Evolutionary conservation across 2,797 vertebrate genomes (phyloP), one percentile per base, ranked within the genome.

Genomic region (Syngnathus rostellatus): DNA sequence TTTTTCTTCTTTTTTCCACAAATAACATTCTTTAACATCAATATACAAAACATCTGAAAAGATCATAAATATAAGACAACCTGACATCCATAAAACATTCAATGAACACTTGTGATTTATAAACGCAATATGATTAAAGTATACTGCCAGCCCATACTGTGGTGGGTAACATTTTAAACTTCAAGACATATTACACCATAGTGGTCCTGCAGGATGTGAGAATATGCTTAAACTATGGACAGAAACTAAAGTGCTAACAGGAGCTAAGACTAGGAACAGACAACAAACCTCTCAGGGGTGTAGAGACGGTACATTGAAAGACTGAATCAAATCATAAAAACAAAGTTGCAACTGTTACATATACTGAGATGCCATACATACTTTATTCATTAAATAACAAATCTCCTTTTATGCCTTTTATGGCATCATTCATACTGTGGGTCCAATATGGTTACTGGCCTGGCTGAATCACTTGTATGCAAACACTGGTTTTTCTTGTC

Each of bases 41-140:
- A 83, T 82, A 86, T 78, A 87, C 83, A 88, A 82, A 87, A 81
- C 76, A 83, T 78, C 80, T 86, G 70, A 87, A 84, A 77, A 77
- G 68, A 81, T 78, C 77, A 85, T 87, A 88, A 88, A 88, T 84
- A 86, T 46, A 74, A 76, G 75, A 76, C 76, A 55, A 65, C 72
- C 55, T 63, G 75, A 50, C 50, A 64, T 72, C 79, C 70, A 68
- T 54, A 31, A 63, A 76, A 85, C 82, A 88, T 86, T 83, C 81
- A 84, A 81, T 72, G 80, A 74, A 83, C 80, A 87, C 73, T 69
- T 68, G 59, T 72, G 81, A 71, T 76, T 53, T 75, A 75, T 76
- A 79, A 74, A 75, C 31, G 77, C 71, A 62, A 45, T 74, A 75
- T 73, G 73, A 85, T 81, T 79, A 68, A 83, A 80, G 77, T 76